A percentile compares a stretch with the other conserved stretches of the same genome.
phyloP scores from a whole-genome alignment of 2,797 vertebrate species.

The Pseudochirops cupreus region DNA sequence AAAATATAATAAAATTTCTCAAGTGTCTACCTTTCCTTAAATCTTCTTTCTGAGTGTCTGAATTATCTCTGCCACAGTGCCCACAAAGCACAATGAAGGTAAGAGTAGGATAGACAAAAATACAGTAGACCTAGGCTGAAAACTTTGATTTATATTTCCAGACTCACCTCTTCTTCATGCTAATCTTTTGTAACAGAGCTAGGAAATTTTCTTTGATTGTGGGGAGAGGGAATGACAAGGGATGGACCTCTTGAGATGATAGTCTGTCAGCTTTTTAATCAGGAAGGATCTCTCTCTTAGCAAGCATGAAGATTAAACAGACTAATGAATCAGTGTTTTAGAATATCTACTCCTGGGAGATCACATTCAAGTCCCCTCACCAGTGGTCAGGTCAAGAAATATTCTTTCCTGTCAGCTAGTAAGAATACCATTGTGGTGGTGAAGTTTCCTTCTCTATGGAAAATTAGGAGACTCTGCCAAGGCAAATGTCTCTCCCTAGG shows the following conservation, averaged over 20 bases:
- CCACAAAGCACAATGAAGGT: conserved; percentile 20
- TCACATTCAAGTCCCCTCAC: conserved; percentile 77
- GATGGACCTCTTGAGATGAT: conserved; percentile 76
- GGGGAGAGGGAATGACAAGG: conserved; percentile 74
- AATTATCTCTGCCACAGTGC: conserved; percentile 20
- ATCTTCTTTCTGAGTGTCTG: not conserved
- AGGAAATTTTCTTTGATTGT: conserved; percentile 64
- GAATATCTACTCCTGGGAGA: conserved; percentile 76
- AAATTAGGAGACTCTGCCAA: conserved; percentile 73
- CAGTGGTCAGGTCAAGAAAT: conserved; percentile 77
- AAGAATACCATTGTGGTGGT: conserved; percentile 67
- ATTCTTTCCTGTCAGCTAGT: conserved; percentile 76
- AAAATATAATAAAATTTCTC: not conserved
- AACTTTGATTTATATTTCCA: conserved; percentile 67
- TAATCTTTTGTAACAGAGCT: conserved; percentile 72
- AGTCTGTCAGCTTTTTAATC: conserved; percentile 80
- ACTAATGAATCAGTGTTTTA: conserved; percentile 83
- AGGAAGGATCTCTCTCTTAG: conserved; percentile 78
- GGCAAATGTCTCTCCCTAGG: conserved; percentile 75
- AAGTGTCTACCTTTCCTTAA: not conserved
- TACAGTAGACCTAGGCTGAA: conserved; percentile 7
- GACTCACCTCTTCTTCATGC: conserved; percentile 65
- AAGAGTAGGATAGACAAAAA: not conserved
- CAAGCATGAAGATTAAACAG: conserved; percentile 83
- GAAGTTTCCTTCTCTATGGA: conserved; percentile 67